Evolutionary conservation across 2,113 vertebrate species (phyloP).

Genomic region (Notechis scutatus): DNA sequence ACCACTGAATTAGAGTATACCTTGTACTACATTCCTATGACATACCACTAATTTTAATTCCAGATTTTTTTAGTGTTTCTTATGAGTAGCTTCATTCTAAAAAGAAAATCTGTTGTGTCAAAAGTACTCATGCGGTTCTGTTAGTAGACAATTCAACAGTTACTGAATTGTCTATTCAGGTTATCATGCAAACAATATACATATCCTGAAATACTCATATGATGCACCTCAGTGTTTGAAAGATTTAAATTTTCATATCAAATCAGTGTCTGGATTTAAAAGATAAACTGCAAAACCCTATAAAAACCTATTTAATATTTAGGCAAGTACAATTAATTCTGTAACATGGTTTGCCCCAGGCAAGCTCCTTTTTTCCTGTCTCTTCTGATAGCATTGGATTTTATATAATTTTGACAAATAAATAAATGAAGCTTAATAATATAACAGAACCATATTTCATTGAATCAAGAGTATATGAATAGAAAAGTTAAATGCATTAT

Average conservation of each 20-base stretch:
- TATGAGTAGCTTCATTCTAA: background rate
- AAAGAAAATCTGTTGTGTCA: background rate
- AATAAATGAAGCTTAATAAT: background rate
- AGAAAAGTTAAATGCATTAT: background rate
- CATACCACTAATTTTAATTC: too few species aligned
- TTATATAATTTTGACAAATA: background rate
- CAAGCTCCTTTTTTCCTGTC: background rate
- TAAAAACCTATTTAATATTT: background rate
- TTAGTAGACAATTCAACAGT: background rate
- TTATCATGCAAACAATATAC: too few species aligned
- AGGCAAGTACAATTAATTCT: background rate
- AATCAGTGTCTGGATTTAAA: background rate
- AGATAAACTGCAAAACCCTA: background rate
- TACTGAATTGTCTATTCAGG: background rate
- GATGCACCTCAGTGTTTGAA: background rate
- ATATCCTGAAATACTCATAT: background rate
- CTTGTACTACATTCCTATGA: background rate
- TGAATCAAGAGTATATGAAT: background rate
- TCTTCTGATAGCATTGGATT: background rate
- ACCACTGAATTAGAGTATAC: background rate
- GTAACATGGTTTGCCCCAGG: background rate
- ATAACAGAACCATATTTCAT: background rate
- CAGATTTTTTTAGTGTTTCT: background rate
- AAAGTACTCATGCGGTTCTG: background rate
- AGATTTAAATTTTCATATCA: background rate